Evolutionary conservation across 2,113 vertebrate species (phyloP).

Genomic region (Rhinopomastus cyanomelas): DNA sequence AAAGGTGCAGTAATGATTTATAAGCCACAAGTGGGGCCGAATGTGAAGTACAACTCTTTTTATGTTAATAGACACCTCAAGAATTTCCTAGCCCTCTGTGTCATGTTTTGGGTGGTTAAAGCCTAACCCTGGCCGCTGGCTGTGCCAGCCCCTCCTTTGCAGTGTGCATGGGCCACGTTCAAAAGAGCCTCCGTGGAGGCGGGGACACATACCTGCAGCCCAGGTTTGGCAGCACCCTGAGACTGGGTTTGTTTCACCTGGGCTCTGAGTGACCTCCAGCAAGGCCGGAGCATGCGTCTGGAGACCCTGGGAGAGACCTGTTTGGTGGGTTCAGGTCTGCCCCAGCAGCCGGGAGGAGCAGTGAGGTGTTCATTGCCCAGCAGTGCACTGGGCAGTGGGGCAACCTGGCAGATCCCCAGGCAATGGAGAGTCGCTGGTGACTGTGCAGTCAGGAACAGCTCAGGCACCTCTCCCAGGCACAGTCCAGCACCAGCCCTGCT

Average conservation of each 20-base stretch:
- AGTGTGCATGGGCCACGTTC: not conserved
- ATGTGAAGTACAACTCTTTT: not conserved
- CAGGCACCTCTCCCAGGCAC: not conserved
- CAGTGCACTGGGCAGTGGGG: not conserved
- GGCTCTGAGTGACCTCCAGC: not conserved
- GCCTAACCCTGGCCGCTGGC: not conserved
- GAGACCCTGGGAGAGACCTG: not conserved
- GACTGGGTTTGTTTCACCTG: not conserved
- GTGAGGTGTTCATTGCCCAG: not conserved
- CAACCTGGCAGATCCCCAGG: not conserved
- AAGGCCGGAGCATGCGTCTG: rapidly evolving
- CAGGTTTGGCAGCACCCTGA: not conserved
- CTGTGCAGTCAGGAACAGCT: not conserved
- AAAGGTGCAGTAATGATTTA: constrained; percentile 59
- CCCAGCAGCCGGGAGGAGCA: not conserved
- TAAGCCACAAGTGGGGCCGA: constrained; percentile 30
- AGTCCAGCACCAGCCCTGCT: rapidly evolving
- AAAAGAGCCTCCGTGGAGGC: rapidly evolving
- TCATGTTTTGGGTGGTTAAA: constrained; percentile 6
- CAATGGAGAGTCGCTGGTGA: not conserved
- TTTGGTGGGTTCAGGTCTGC: rapidly evolving
- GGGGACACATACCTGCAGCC: rapidly evolving
- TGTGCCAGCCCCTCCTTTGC: not conserved
- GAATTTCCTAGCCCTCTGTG: constrained; percentile 4
- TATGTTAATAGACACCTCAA: constrained; percentile 38